Evolutionary conservation across 2,113 vertebrate genomes (phyloP), one percentile per base, ranked within the genome.

Genomic region (Cnemophilus loriae): DNA sequence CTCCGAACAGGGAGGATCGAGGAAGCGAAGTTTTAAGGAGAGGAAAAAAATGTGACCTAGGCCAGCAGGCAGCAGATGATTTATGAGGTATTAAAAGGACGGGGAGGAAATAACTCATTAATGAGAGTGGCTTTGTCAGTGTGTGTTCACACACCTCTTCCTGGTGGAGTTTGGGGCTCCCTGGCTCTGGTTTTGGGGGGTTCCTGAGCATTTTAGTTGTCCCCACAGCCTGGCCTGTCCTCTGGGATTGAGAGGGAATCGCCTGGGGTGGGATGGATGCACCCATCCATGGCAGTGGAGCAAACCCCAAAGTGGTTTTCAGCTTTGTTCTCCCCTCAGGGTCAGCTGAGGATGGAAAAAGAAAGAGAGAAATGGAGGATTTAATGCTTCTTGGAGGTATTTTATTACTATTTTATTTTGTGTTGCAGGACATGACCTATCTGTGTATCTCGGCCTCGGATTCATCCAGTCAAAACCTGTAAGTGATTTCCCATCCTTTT

Each of bases 371-470:
- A 85, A 67, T 2, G 4, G 22, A 53, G 10, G 15, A 13, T 53
- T 59, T 33, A 24, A 32, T 52, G 59, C n/a, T 75, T 81, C 10
- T 75, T 1, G 8, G 41, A n/a, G 75, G 41, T 35, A 8, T 47
- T 57, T 93, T 3, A 9, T 28, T n/a, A 1, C 19, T 20, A 0
- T 78, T 87, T 53, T 60, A 46, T 69, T 61, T 27, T 89, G 49
- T 89, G 0, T 96, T 96, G 28, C 98, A 99, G 99, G 98, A 98
- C 96, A 98, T 98, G 98, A 98, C 97, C 16, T 99, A 99, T 70
- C 98, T 99, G 91, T 99, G 98, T 74, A 98, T 99, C 87, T 97
- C 98, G 0, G 98, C 98, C 90, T 98, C 98, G 4, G 99, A 99
- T 95, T 98, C 98, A 8, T 98, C 98, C 60, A 98, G 94, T 86